phyloP scores from a whole-genome alignment of 2,113 vertebrate genomes.

The Syngnathoides biaculeatus region DNA sequence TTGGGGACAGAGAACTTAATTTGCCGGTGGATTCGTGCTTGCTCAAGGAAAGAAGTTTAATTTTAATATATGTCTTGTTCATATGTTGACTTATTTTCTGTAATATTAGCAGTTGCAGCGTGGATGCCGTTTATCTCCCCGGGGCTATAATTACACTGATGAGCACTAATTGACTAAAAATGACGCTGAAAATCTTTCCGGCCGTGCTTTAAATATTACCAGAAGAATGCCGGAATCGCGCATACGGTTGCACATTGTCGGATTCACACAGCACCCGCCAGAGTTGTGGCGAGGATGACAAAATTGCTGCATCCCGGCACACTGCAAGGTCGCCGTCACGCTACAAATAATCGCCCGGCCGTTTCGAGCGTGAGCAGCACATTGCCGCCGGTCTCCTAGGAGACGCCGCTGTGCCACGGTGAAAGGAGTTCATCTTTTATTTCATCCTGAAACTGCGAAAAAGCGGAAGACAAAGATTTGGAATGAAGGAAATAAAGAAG shows the following conservation, averaged over 20 bases:
- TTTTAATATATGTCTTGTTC: background rate
- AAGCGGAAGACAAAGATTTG: constrained; percentile 18
- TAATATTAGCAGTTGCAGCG: background rate
- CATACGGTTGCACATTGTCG: background rate
- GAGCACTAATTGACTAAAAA: background rate
- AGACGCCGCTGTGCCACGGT: constrained; percentile 18
- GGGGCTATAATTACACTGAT: background rate
- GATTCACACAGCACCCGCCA: too few species aligned
- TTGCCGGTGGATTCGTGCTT: constrained; percentile 28
- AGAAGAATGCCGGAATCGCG: background rate
- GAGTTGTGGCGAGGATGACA: constrained; percentile 53
- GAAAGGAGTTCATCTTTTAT: constrained; percentile 28
- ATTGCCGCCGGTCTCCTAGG: constrained; percentile 29
- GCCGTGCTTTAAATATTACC: background rate
- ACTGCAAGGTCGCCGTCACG: constrained; percentile 50
- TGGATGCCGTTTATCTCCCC: background rate
- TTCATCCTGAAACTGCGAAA: constrained; percentile 21
- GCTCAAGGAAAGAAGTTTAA: constrained; percentile 11
- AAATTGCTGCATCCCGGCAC: constrained; percentile 43
- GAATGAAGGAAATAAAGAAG: constrained; percentile 16
- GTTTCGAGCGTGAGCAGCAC: constrained; percentile 25
- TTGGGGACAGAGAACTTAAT: constrained; percentile 32
- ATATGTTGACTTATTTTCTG: background rate
- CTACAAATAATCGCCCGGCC: constrained; percentile 32
- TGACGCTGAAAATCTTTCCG: background rate